Percentiles rank a stretch among this genome's conserved stretches.
These are phyloP conservation scores for Elysia chlorotica DNA, from an alignment of 1,140 invertebrate species.

Conservation along the genomic window DNA sequence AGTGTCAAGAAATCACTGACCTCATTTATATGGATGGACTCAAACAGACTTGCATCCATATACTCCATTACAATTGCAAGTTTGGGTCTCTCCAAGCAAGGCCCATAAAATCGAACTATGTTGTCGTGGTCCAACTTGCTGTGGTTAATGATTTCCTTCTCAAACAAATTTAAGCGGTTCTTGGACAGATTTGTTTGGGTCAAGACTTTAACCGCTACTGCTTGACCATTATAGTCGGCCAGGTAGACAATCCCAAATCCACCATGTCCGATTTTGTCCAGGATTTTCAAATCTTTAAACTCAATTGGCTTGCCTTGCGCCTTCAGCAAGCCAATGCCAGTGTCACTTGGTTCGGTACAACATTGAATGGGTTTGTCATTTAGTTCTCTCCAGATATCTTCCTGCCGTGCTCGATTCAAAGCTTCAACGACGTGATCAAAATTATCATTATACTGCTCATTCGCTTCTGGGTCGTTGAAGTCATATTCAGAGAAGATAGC, in stretches of 20 bases:
- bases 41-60: constrained; percentile 34
- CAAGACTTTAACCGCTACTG: constrained; percentile 38
- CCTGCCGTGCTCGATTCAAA: too few relatives aligned
- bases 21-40: constrained; percentile 29
- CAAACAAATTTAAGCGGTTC: constrained; percentile 25
- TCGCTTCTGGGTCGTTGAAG: too few relatives aligned
- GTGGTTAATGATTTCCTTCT: constrained; percentile 24
- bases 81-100: constrained; percentile 27
- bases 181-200: constrained; percentile 23
- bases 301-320: constrained; percentile 23
- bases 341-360: too few relatives aligned
- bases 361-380: too few relatives aligned
- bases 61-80: constrained; percentile 40
- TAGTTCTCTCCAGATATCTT: too few relatives aligned
- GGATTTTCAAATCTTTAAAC: constrained; percentile 25
- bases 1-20: too few relatives aligned
- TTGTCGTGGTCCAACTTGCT: constrained; percentile 31
- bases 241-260: constrained; percentile 30
- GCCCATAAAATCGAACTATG: constrained; percentile 36
- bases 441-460: too few relatives aligned
- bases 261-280: constrained; percentile 32
- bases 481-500: too few relatives aligned
- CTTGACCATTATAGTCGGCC: constrained; percentile 25
- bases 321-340: too few relatives aligned
- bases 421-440: too few relatives aligned